phyloP scores from a whole-genome alignment of 2,888 invertebrate genomes.

The Cephus runcator region DNA sequence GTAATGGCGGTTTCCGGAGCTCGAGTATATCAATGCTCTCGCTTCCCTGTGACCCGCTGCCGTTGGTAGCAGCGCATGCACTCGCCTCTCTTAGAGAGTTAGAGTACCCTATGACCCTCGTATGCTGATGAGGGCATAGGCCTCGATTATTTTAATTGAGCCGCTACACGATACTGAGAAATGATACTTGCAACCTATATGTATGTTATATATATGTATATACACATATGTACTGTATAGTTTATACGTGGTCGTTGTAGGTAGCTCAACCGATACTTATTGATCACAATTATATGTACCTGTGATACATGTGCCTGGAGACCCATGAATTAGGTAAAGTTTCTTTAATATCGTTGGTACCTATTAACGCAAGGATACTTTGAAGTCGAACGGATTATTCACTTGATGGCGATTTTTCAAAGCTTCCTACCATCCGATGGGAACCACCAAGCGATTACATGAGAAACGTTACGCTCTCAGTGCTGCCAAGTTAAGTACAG shows the following conservation, averaged over 20 bases:
- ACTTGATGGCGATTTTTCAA: neutral
- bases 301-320: neutral
- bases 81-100: constrained; percentile 6
- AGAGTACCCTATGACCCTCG: constrained; percentile 23
- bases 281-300: neutral
- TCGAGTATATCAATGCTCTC: constrained; percentile 39
- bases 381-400: neutral
- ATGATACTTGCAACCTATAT: constrained; percentile 3
- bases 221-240: neutral
- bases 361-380: neutral
- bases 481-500: neutral
- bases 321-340: neutral
- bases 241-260: neutral
- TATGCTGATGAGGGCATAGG: constrained; percentile 48
- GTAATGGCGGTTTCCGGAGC: constrained; percentile 59
- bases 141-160: constrained; percentile 57
- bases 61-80: neutral
- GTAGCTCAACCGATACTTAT: neutral
- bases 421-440: neutral
- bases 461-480: neutral
- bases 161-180: constrained; percentile 46
- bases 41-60: constrained; percentile 8
- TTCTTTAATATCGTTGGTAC: neutral
- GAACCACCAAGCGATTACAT: neutral
- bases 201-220: no score